Conservation (phyloP, 2,797 vertebrate genomes). For the Falco peregrinus region DNA sequence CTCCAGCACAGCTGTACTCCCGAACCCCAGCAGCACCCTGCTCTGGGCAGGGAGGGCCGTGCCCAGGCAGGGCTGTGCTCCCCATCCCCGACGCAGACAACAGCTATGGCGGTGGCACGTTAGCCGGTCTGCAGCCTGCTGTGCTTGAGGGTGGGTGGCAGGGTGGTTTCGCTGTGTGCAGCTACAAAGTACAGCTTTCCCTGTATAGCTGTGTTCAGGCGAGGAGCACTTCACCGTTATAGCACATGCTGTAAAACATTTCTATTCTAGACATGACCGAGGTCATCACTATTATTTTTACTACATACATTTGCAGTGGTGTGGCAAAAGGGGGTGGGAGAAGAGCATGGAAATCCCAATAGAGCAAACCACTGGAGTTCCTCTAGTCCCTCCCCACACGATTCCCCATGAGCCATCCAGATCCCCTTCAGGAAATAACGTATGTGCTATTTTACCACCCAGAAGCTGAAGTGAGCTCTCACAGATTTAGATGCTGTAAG, state of each 20-base stretch:
- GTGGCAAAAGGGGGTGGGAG: neutral
- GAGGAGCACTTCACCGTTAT: fast-evolving
- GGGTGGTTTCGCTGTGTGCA: neutral
- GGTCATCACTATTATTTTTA: neutral
- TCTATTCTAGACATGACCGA: neutral
- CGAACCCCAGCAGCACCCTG: neutral
- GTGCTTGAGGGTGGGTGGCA: neutral
- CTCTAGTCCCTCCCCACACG: neutral
- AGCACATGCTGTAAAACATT: neutral
- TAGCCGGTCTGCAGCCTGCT: neutral
- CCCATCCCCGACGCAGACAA: fast-evolving
- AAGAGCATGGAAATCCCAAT: neutral
- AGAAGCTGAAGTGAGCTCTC: neutral
- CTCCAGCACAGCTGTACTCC: neutral
- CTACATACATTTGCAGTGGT: neutral
- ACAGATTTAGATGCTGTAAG: neutral
- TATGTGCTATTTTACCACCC: neutral
- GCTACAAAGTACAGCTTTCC: neutral
- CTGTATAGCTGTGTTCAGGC: neutral
- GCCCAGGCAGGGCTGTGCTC: neutral
- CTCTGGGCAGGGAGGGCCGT: neutral
- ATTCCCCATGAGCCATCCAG: neutral
- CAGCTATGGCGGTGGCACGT: neutral
- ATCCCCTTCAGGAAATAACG: neutral
- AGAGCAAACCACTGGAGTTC: neutral